Evolutionary conservation across 2,797 vertebrate species (phyloP).

Genomic region (Ctenopoma kingsleyae): DNA sequence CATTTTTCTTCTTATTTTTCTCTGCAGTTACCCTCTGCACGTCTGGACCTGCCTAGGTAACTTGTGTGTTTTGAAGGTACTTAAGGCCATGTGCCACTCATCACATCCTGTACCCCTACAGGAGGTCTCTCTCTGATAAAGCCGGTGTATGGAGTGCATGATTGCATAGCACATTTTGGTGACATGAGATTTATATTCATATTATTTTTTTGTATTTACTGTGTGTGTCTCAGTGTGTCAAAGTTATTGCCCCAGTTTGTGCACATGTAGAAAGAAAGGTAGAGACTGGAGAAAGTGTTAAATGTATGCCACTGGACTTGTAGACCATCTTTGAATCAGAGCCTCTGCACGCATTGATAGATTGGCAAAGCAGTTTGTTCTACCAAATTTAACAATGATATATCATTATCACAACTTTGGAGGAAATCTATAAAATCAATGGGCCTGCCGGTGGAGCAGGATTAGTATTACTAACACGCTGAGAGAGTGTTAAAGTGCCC

Average conservation of each 20-base stretch:
- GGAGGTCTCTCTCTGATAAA: constrained; percentile 37
- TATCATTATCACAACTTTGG: constrained; percentile 99
- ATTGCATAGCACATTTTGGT: constrained; percentile 36
- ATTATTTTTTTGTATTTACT: constrained; percentile 6
- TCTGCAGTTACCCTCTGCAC: constrained; percentile 48
- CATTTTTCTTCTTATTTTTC: constrained; percentile 76
- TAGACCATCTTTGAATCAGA: constrained; percentile 84
- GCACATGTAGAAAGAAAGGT: constrained; percentile 5
- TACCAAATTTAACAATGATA: constrained; percentile 99
- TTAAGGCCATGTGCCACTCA: constrained; percentile 54
- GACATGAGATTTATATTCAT: constrained; percentile 20
- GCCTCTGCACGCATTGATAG: constrained; percentile 91
- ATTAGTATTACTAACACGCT: constrained; percentile 98
- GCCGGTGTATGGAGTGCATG: constrained; percentile 6
- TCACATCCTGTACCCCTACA: constrained; percentile 39
- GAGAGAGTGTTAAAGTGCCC: constrained; percentile 96
- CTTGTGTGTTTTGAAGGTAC: constrained; percentile 65
- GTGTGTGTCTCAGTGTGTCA: constrained; percentile 14
- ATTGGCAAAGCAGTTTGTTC: constrained; percentile 99
- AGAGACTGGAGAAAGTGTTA: constrained; percentile 27
- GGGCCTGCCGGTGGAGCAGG: constrained; percentile 95
- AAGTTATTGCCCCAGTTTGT: constrained; percentile 14
- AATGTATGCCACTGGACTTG: constrained; percentile 24
- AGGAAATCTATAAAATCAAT: constrained; percentile 99
- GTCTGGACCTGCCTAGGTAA: constrained; percentile 57